Base-by-base conservation (phyloP, 2,113 vertebrate species). In the Thalassoma bifasciatum region DNA sequence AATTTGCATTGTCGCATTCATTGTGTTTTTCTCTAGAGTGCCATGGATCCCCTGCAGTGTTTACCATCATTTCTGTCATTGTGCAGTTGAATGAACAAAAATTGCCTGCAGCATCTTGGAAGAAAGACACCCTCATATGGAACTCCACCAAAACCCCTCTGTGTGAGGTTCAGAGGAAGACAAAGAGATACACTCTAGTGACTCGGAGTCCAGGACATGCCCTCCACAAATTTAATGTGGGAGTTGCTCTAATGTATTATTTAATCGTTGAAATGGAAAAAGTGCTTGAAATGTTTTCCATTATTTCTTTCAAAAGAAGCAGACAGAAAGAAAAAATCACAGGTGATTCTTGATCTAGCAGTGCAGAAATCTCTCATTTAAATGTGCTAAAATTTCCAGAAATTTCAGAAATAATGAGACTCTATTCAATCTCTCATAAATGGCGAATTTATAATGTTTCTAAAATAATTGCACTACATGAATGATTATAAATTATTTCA, bases 191-290 rank as follows among this genome's bases (percentile, higher is more conserved):
- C 74, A 79, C 44, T 49, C 62, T 40, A 66, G 36, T 70, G 44
- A 51, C 21, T 59, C 50, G 40, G 26, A 75, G 66, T 44, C 37
- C 46, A 47, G 10, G 61, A 58, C 40, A 46, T 65, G 34, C 9
- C 34, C 66, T 46, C 26, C 8, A 42, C 60, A 34, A 6, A 63
- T 75, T 44, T 84, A 50, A 64, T 47, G 77, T 42, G 58, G 34
- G 63, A 78, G 75, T 67, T 44, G 23, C 66, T 69, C 23, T 14
- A 13, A 67, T 81, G 24, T 17, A 77, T 80, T 54, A 77, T 82
- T 82, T 69, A 86, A 49, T 65, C 37, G 10, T 19, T 59, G 26
- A 75, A 89, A 85, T 60, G 75, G 59, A 71, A 76, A 77, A 72
- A 74, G 10, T 23, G 17, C 2, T 34, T 19, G 9, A 38, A 23